Conservation (phyloP, 2,888 invertebrate species). For the Morinoia aosen region DNA sequence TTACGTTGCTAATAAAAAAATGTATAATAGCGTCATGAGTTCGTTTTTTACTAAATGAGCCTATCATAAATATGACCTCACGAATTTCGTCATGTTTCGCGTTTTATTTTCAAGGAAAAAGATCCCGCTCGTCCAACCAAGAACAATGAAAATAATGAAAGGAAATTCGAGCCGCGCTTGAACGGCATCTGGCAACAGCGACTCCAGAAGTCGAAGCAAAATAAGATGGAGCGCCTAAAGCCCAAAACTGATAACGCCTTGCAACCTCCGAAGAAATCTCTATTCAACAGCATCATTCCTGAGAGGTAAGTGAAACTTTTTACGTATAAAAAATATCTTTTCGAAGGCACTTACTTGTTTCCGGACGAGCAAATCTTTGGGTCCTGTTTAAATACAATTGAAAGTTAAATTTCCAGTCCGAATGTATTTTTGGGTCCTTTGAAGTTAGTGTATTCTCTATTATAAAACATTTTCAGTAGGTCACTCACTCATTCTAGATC, state of each 20-base stretch:
- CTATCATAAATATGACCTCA: neutral
- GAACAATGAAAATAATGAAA: neutral
- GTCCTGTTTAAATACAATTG: too few species aligned
- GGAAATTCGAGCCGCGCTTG: neutral
- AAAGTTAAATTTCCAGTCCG: too few species aligned
- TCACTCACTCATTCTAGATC: too few species aligned
- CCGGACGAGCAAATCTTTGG: too few species aligned
- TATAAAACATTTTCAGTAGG: too few species aligned
- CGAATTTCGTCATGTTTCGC: too few species aligned
- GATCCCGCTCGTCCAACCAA: neutral
- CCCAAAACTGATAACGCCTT: neutral
- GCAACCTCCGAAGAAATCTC: neutral
- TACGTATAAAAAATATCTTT: too few species aligned
- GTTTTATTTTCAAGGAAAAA: neutral
- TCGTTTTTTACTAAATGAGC: neutral
- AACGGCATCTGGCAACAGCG: constrained; percentile 31
- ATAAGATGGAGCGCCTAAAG: neutral
- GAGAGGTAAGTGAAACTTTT: neutral
- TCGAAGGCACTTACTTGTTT: too few species aligned
- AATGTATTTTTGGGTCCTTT: too few species aligned
- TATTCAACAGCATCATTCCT: neutral
- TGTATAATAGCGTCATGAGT: too few species aligned
- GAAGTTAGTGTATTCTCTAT: too few species aligned
- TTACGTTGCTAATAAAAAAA: too few species aligned
- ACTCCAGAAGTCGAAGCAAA: neutral